A percentile compares a stretch with the other conserved stretches of the same genome.
Evolutionary conservation across 2,113 vertebrate species (phyloP).

Genomic region (Xiphias gladius): DNA sequence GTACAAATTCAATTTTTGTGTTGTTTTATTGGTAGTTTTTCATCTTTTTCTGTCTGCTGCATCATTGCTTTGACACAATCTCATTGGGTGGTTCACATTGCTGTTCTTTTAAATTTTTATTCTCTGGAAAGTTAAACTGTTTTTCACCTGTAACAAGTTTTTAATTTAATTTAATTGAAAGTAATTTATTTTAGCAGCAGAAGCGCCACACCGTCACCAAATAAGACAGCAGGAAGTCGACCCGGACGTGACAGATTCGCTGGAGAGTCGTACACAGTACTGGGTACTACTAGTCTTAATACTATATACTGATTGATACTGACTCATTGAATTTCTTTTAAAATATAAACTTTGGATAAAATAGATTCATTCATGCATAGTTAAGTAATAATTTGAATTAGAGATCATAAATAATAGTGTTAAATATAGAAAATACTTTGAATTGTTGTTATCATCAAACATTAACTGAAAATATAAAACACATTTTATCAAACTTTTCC

Average conservation of each 20-base stretch:
- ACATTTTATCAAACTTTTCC: no score
- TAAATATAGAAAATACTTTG: no score
- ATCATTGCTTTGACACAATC: conserved; percentile 39
- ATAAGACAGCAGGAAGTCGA: conserved; percentile 83
- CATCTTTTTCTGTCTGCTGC: conserved; percentile 29
- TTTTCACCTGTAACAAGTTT: not conserved
- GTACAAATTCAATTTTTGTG: not conserved
- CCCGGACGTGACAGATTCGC: conserved; percentile 90
- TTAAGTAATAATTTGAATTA: no score
- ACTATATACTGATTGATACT: not conserved
- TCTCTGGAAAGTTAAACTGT: rapidly evolving
- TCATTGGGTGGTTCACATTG: conserved; percentile 52
- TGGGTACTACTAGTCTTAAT: conserved; percentile 85
- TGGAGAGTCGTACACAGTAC: conserved; percentile 95
- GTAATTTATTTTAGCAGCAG: conserved; percentile 64
- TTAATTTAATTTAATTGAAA: not conserved
- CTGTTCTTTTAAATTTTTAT: not conserved
- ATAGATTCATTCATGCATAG: no score
- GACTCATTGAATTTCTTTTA: not conserved
- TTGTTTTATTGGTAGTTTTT: not conserved
- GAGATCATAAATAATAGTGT: no score
- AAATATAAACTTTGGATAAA: no score
- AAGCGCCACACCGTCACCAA: conserved; percentile 91
- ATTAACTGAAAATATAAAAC: no score
- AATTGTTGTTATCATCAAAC: no score